phyloP scores from a whole-genome alignment of 2,113 vertebrate genomes.

The Syngnathoides biaculeatus region DNA sequence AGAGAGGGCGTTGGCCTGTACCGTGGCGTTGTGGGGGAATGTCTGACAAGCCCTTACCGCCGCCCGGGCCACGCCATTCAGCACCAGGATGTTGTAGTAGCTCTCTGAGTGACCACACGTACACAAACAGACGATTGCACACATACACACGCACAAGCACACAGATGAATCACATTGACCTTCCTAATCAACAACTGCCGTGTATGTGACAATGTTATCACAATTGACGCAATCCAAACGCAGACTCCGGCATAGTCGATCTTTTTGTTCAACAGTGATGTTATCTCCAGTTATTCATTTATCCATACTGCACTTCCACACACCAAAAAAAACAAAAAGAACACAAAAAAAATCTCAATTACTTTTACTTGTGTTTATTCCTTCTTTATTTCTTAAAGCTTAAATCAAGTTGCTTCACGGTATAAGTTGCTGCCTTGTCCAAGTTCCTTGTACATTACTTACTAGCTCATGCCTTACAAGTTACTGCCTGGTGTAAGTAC shows the following conservation, averaged over 20 bases:
- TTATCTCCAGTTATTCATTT: background rate
- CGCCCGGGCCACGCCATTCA: slow-evolving; percentile 83
- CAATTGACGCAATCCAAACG: background rate
- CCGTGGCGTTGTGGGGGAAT: slow-evolving; percentile 75
- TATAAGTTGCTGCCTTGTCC: no score
- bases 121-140: background rate
- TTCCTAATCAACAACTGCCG: background rate
- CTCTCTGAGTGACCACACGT: slow-evolving; percentile 72
- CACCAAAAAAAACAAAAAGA: background rate
- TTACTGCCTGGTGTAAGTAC: no score
- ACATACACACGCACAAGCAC: background rate
- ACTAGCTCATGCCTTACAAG: no score
- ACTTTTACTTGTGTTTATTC: no score
- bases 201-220: background rate
- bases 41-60: slow-evolving; percentile 76
- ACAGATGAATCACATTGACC: no score
- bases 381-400: no score
- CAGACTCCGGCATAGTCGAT: background rate
- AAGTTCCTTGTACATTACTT: no score
- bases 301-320: background rate
- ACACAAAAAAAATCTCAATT: no score
- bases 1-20: slow-evolving; percentile 82
- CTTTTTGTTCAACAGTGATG: background rate
- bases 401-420: no score
- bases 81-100: slow-evolving; percentile 90